phyloP scores from a whole-genome alignment of 2,888 invertebrate species.

The Morinoia aosen region DNA sequence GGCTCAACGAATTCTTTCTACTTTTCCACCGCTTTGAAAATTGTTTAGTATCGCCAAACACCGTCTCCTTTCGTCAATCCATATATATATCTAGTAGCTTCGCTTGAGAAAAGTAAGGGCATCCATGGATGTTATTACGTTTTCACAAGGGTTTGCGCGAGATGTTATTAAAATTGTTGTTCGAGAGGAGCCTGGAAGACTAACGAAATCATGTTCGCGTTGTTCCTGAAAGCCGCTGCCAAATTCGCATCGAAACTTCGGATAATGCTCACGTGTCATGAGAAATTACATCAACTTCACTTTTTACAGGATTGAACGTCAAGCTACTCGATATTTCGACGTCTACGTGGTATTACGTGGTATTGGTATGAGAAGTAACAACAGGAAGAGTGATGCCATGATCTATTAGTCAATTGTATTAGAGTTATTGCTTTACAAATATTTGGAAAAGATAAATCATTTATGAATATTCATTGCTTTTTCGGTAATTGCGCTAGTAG shows the following conservation, averaged over 20 bases:
- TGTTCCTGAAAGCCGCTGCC: not conserved
- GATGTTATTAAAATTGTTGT: not conserved
- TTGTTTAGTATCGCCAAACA: not conserved
- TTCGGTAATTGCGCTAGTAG: too few relatives aligned
- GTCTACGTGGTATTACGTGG: too few relatives aligned
- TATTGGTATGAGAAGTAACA: too few relatives aligned
- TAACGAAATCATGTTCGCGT: not conserved
- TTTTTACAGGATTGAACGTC: not conserved
- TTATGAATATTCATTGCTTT: too few relatives aligned
- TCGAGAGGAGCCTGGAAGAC: not conserved
- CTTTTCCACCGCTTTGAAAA: not conserved
- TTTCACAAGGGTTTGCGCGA: not conserved
- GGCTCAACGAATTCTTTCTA: not conserved
- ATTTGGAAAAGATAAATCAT: too few relatives aligned
- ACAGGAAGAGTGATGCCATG: too few relatives aligned
- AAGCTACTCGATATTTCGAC: not conserved
- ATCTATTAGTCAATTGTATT: too few relatives aligned
- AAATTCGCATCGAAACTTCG: not conserved
- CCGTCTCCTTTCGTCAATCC: not conserved
- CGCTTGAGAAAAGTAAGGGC: not conserved
- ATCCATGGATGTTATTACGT: not conserved
- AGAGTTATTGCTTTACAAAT: too few relatives aligned
- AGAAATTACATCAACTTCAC: not conserved
- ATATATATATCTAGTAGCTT: not conserved
- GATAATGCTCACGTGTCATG: not conserved